These are phyloP conservation scores for Phylloscopus trochilus DNA, from an alignment of 2,113 vertebrate genomes.

Conservation along the genomic window DNA sequence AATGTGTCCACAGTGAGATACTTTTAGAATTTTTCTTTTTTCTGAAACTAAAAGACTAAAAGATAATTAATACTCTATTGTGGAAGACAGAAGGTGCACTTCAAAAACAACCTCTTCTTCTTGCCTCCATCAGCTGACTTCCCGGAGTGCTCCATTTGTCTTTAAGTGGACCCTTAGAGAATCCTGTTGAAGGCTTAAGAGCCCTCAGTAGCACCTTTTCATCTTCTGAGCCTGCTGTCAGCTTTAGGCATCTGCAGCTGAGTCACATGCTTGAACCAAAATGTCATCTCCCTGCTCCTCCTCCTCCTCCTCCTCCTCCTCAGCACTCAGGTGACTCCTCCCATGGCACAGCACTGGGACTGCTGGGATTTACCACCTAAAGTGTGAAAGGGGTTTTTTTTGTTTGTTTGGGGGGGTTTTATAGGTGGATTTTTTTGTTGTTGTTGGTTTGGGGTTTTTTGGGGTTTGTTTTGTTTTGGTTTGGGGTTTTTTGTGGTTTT, in stretches of 20 bases:
- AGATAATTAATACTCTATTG: neutral
- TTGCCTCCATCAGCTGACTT: conserved; percentile 24
- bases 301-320: neutral
- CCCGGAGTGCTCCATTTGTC: conserved; percentile 40
- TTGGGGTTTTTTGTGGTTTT: too few relatives aligned
- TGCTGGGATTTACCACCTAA: neutral
- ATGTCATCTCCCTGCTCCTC: neutral
- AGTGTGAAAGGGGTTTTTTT: fast-evolving
- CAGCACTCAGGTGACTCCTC: neutral
- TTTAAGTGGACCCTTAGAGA: conserved; percentile 22
- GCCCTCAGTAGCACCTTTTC: conserved; percentile 1
- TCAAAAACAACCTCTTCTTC: conserved; percentile 10
- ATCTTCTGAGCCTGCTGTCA: neutral
- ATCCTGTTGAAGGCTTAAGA: conserved; percentile 9
- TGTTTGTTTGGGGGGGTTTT: too few relatives aligned
- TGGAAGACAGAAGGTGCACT: neutral
- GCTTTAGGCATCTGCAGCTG: neutral
- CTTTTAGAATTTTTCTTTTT: neutral
- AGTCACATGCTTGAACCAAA: neutral
- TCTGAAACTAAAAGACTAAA: neutral
- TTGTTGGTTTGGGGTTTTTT: too few relatives aligned
- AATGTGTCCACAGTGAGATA: neutral
- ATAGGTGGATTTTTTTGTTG: too few relatives aligned
- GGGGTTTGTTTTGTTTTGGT: too few relatives aligned
- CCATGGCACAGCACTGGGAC: neutral